Evolutionary conservation across 2,888 invertebrate genomes (phyloP), one percentile per base, ranked within the genome.

Genomic region (Erannis defoliaria): DNA sequence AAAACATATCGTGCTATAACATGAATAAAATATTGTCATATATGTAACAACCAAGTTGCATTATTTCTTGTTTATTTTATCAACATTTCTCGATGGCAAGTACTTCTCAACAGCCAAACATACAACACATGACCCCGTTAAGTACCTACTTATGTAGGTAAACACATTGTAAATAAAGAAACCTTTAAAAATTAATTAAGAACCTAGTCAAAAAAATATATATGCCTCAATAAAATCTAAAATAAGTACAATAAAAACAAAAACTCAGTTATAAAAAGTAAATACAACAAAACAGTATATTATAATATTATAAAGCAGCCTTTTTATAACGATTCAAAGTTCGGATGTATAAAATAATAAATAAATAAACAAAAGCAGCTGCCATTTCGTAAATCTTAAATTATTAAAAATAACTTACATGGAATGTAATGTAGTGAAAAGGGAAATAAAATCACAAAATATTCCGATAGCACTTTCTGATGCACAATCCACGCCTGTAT

Each of bases 401-500:
- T 54, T 61, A 29, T 33, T 26, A 43, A 43, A 69, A 29, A 54
- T 33, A 50, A 77, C 80, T 77, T 75, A 78, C 79, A 66, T 71
- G 79, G 77, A 80, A 79, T 74, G 76, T 70, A 38, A 54, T n/a
- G 26, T 26, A 26, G 33, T 12, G 31, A 51, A 33, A 40, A 29
- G 53, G 45, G 40, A 40, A 49, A 38, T 29, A 59, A 38, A 18
- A 42, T 16, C 35, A 45, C 51, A 55, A 26, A 48, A 19, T 49
- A 45, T 33, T 38, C 19, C 29, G 31, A 45, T 48, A 48, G 26
- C 55, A 59, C 51, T 46, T 14, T 35, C 38, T 53, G 16, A 42
- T 6, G 35, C 21, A 14, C 23, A 35, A 35, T 40, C 29, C 12
- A 60, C 67, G 72, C 68, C 71, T 73, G 72, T 71, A 66, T 70